Base-by-base conservation (phyloP, 92 coral and sea anemone genomes). In the Epizoanthus fatuus region DNA sequence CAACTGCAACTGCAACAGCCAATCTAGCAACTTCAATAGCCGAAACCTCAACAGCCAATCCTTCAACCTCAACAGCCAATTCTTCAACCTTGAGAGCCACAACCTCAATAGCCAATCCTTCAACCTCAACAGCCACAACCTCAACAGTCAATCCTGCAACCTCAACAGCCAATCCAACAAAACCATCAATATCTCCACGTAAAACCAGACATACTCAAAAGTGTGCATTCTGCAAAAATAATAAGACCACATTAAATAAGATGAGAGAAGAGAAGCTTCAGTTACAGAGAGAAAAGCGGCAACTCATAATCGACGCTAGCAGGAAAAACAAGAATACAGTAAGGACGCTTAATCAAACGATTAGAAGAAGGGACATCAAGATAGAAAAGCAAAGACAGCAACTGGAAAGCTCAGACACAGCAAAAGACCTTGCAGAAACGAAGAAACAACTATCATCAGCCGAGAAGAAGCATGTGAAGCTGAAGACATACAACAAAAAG, bases 171-270 rank as follows among this genome's bases (percentile, higher is more conserved):
- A 14, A 52, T 74, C 57, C 80, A 16, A 15, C 40, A 44, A 32
- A 56, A 29, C 40, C 55, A 42, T 17, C 80, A 52, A 42, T 52
- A 32, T 44, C 80, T 40, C 80, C 65, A 52, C 80, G 59, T 15
- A 74, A 74, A 52, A 42, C n/a, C 38, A 40, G 57, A 56, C 80
- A 44, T 42, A 7, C 38, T 53, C 54, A 17, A 53, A 74, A 58
- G 38, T 32, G 22, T 74, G 35, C 39, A 37, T 71, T 13, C 20
- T 42, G 39, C 49, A 17, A 42, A 14, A 29, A 71, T 20, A 10
- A 8, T 3, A 29, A 52, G 49, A 35, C 51, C 17, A 14, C 40
- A 19, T 5, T 42, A 9, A 71, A 71, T 42, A 74, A 74, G 40
- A 44, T n/a, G 42, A 45, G 49, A 37, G 44, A 74, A 44, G 37